Percentiles rank a stretch among this genome's conserved stretches.
These are phyloP conservation scores for Sorex maritimensis DNA, from an alignment of 2,797 vertebrate species.

Conservation along the genomic window DNA sequence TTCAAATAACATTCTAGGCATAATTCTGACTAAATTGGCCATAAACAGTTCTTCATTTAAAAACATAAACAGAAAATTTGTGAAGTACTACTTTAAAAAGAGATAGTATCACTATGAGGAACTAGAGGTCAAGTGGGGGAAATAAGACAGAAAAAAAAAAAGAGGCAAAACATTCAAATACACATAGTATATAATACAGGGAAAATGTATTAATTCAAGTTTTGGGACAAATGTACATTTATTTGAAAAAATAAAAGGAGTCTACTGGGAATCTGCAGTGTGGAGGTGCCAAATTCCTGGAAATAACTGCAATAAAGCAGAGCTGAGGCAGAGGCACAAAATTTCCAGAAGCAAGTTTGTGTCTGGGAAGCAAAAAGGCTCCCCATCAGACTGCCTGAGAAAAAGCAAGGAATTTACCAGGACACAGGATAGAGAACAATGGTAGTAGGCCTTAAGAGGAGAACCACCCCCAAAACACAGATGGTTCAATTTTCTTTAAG, in stretches of 20 bases:
- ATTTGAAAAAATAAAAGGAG: background rate
- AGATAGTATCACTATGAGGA: background rate
- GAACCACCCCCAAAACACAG: background rate
- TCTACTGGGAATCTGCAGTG: background rate
- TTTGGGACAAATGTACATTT: background rate
- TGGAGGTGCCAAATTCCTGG: background rate
- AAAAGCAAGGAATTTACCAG: background rate
- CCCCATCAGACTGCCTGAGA: background rate
- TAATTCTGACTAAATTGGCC: conserved; percentile 36
- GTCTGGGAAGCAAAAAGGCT: background rate
- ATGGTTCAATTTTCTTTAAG: background rate
- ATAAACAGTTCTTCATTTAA: conserved; percentile 20
- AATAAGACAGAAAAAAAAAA: background rate
- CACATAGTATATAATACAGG: background rate
- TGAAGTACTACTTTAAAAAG: conserved; percentile 9
- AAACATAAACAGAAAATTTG: conserved; percentile 43
- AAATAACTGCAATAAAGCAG: no score
- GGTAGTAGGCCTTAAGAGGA: fast-evolving
- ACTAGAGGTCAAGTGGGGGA: no score
- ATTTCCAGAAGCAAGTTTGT: fast-evolving
- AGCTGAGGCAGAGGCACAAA: background rate
- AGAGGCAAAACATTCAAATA: background rate
- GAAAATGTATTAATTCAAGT: no score
- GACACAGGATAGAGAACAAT: background rate
- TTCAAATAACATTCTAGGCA: conserved; percentile 42